Evolutionary conservation across 2,797 vertebrate genomes (phyloP).

Genomic region (Lateolabrax maculatus): DNA sequence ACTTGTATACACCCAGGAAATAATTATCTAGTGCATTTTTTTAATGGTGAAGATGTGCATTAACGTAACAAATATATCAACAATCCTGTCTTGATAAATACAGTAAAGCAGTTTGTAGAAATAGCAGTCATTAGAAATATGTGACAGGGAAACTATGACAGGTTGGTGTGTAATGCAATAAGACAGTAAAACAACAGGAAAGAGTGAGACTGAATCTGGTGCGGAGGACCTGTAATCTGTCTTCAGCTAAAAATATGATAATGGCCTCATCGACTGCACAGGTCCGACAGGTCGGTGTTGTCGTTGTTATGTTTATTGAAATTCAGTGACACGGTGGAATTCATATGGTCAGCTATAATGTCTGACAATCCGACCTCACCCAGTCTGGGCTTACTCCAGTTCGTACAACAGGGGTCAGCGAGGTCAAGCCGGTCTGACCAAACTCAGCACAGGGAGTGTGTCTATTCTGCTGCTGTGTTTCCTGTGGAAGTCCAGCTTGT

Average conservation of each 20-base stretch:
- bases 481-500: not conserved
- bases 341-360: slow-evolving; percentile 18
- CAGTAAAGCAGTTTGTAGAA: not conserved
- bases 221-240: not conserved
- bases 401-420: not conserved
- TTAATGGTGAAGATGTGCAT: not conserved
- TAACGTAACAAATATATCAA: too few species aligned
- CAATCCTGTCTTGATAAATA: not conserved
- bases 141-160: not conserved
- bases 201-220: not conserved
- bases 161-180: not conserved
- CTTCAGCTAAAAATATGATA: not conserved
- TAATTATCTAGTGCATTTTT: too few species aligned
- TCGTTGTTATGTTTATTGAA: slow-evolving; percentile 23
- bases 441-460: not conserved
- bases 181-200: not conserved
- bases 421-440: slow-evolving; percentile 4
- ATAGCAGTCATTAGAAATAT: not conserved
- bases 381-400: not conserved
- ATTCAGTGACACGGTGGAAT: slow-evolving; percentile 4
- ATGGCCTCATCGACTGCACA: not conserved
- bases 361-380: slow-evolving; percentile 19
- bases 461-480: not conserved
- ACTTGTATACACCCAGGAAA: too few species aligned
- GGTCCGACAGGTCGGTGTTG: not conserved